Evolutionary conservation across 2,797 vertebrate genomes (phyloP), one percentile per base, ranked within the genome.

Genomic region (Dendrocincla tyrannina): DNA sequence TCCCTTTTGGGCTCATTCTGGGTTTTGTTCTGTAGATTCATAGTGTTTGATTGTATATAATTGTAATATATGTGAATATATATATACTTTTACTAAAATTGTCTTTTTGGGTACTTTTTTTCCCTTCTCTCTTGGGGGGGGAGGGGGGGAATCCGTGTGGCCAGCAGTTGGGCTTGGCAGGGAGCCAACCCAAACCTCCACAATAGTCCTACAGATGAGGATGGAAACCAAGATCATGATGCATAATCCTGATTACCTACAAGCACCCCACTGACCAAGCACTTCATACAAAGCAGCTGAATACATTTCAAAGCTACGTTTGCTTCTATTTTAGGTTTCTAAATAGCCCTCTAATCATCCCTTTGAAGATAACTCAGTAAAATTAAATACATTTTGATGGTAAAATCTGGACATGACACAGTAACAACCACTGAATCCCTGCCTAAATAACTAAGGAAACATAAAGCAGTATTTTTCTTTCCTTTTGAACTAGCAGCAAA

Each of bases 281-380:
- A 59, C 47, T 80, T 76, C 68, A 60, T 15, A 91, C 33, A 92
- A 78, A 85, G 66, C 46, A 74, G 42, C 8, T 89, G 44, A 82
- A 83, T 5, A 15, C 27, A 64, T 73, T 74, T 56, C 69, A 87
- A 77, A 87, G 56, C 41, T 27, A 79, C 33, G 37, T 73, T 89
- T 85, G 79, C 33, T 90, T 86, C 69, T 70, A 8, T 22, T 78
- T 95, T 20, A 82, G n/a, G 12, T 37, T 93, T 69, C 64, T 89
- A 76, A 81, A 66, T 3, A 91, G 35, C 7, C 8, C 12, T 30
- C 30, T 49, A 39, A 86, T 76, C 55, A 68, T 14, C 32, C 24
- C 44, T 94, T 88, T 92, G 88, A 94, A 92, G 60, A 55, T 8
- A 79, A 52, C 44, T 89, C 49, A 41, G 72, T n/a, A 87, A 86